Base-by-base conservation (phyloP, 92 coral and sea anemone genomes). In the Meandrina meandrites region DNA sequence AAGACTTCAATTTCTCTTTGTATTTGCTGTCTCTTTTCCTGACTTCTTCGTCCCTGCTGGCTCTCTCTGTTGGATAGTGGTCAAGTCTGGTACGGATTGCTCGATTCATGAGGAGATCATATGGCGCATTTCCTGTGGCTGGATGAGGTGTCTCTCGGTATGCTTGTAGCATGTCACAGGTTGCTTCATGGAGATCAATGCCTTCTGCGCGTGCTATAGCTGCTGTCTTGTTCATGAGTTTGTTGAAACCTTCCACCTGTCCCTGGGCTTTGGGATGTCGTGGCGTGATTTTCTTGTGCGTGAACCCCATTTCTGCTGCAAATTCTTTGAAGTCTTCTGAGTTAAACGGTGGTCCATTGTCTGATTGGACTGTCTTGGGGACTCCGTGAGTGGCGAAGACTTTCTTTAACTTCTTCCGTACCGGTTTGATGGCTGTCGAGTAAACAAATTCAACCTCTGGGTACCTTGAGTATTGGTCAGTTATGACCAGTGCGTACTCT, bases 331-430 rank as follows among this genome's bases (percentile, higher is more conserved):
- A 90, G 10, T 86, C 93, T 53, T 12, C 34, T 0, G 92, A 89
- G 85, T 86, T 87, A 54, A 92, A 92, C 19, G 93, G 92, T 48
- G 91, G 93, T 68, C 95, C 95, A 47, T 90, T 90, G 85, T 80
- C 82, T 24, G 88, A 72, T 57, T 93, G 93, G 76, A 79, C 86
- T 53, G 68, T 79, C 75, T 76, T 83, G 30, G 93, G 90, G 9
- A 86, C 78, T 21, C 90, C 88, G 36, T 86, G 89, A 14, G 84
- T 81, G 51, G 90, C 74, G 32, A 90, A 81, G 73, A 86, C 83
- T 60, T 86, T 90, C 86, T 81, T 86, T 64, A 90, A 27, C 81
- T 90, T 86, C 85, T 68, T 76, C 35, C 82, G 78, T 18, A 86
- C 85, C 34, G 90, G 53, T 54, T 60, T 45, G 45, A 75, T 76